These are phyloP conservation scores for Lagria hirta DNA, from an alignment of 2,888 invertebrate species.

Conservation along the genomic window DNA sequence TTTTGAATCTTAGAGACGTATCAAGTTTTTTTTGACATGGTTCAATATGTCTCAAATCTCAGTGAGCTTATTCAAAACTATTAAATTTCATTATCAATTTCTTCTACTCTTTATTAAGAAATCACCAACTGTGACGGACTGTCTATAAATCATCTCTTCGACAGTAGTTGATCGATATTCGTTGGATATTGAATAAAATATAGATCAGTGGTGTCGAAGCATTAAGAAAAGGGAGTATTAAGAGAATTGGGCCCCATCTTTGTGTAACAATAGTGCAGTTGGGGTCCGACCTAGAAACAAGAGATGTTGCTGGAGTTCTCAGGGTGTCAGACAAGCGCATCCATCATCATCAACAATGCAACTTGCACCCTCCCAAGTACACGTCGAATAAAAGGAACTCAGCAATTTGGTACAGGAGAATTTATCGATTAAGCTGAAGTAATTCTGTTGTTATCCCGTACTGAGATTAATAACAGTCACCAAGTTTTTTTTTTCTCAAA, in stretches of 20 bases:
- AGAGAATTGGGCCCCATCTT: constrained; percentile 9
- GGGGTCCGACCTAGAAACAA: constrained; percentile 37
- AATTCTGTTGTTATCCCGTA: constrained; percentile 10
- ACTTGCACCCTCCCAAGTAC: constrained; percentile 36
- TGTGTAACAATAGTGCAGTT: constrained; percentile 27
- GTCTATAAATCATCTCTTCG: no score
- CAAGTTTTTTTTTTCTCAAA: no score
- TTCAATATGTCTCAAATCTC: no score
- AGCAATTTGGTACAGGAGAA: constrained; percentile 22
- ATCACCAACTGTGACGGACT: no score
- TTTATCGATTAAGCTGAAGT: constrained; percentile 18
- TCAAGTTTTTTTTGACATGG: no score
- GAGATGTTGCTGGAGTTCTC: constrained; percentile 40
- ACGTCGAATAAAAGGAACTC: constrained; percentile 28
- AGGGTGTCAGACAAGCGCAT: constrained; percentile 43
- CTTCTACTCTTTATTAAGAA: no score
- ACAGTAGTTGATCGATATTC: constrained; percentile 16
- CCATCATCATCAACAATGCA: constrained; percentile 44
- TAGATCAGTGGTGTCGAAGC: constrained; percentile 26
- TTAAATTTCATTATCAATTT: no score
- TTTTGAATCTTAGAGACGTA: no score
- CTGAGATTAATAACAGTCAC: no score
- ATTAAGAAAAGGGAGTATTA: constrained; percentile 21
- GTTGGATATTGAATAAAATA: constrained; percentile 24
- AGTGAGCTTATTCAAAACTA: no score